These are phyloP conservation scores for Pseudomyrmex pallidus DNA, from an alignment of 1,140 invertebrate species.

Conservation along the genomic window DNA sequence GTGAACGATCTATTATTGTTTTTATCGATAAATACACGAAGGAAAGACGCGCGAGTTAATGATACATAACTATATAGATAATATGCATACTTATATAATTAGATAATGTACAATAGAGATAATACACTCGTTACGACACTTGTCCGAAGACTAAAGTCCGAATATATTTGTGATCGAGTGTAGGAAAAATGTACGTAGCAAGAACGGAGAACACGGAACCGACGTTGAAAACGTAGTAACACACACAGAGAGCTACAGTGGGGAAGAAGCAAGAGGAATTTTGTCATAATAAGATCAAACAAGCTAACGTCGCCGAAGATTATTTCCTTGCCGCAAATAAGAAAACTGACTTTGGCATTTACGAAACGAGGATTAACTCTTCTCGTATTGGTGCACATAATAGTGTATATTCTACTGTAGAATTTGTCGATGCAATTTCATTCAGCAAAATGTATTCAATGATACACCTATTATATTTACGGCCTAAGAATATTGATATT, in stretches of 20 bases:
- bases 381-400: constrained; percentile 1
- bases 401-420: background rate
- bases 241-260: constrained; percentile 14
- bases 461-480: background rate
- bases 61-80: constrained; percentile 40
- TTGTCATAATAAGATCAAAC: constrained; percentile 45
- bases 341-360: constrained; percentile 44
- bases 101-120: too few relatives aligned
- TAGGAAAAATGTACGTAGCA: constrained; percentile 79
- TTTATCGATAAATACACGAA: constrained; percentile 34
- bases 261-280: constrained; percentile 58
- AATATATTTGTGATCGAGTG: constrained; percentile 75
- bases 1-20: constrained; percentile 32
- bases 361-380: constrained; percentile 9
- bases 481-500: constrained; percentile 48
- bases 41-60: constrained; percentile 43
- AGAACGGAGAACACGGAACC: constrained; percentile 71
- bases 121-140: constrained; percentile 6
- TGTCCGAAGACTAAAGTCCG: constrained; percentile 72
- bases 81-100: constrained; percentile 4
- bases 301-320: constrained; percentile 20
- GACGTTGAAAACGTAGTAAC: constrained; percentile 76
- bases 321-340: constrained; percentile 45
- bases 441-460: constrained; percentile 8
- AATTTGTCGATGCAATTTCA: constrained; percentile 9